Base-by-base conservation (phyloP, 2,797 vertebrate genomes). In the Hydrophis major region DNA sequence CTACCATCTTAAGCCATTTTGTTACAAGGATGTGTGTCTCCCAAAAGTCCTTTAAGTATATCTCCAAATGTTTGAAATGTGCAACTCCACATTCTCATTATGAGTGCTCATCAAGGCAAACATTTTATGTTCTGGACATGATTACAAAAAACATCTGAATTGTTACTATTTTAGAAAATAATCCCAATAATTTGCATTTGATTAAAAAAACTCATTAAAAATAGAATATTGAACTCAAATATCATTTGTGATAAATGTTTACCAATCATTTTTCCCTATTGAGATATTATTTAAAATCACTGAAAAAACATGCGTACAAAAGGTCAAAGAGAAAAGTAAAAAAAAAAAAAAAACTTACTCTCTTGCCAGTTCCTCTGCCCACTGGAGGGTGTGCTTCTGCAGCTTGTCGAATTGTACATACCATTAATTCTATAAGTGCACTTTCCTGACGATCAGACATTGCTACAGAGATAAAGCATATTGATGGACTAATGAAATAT, bases 331-430 rank as follows among this genome's bases (percentile, higher is more conserved):
- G 25, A 91, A 50, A 28, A 28, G 89, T 66, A 7, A 42, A 8
- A 42, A 42, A 42, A 42, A 42, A 74, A 32, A 8, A 56, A 42
- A 12, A 89, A 97, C 98, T 96, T 97, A 99, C 99, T 97, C 99
- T 98, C 96, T 99, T 99, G 95, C 99, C 99, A 0, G 99, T 99
- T 96, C 99, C 99, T 96, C 99, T 98, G 97, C 99, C 99, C 14
- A 99, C 99, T 22, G 99, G 99, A 32, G 99, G 99, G 94, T 99
- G 99, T 1, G 99, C 99, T 97, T 99, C 99, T 4, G 99, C 99
- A 11, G 99, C 99, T 96, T 99, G 99, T 66, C 99, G 97, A 96
- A 99, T 99, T 91, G 99, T 99, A 97, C 99, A 99, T 92, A 99
- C 99, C 96, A 97, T 99, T 94, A 99, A 96, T 97, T 99, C 99